Conservation (phyloP, 2,797 vertebrate species). For the Zalophus californianus region DNA sequence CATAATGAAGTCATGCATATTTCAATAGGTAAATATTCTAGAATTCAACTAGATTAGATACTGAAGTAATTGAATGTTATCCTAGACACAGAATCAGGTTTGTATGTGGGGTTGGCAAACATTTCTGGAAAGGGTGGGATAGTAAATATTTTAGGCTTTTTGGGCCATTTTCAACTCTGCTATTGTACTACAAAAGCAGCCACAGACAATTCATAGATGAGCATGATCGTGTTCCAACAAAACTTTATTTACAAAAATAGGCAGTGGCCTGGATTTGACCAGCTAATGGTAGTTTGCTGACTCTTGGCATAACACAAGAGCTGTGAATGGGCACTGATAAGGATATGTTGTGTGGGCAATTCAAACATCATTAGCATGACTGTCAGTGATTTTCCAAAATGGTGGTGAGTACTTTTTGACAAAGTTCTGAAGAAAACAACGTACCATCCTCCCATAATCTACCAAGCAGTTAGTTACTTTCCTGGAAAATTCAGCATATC, state of each 20-base stretch:
- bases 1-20: neutral
- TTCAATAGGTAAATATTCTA: constrained; percentile 9
- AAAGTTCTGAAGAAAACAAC: constrained; percentile 2
- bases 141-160: constrained; percentile 29
- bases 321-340: neutral
- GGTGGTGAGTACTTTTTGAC: neutral
- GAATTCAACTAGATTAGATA: neutral
- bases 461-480: neutral
- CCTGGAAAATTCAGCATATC: neutral
- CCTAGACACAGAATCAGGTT: neutral
- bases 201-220: neutral
- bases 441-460: neutral
- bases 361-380: neutral
- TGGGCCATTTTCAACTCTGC: neutral
- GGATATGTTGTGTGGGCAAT: neutral
- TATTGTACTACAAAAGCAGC: neutral
- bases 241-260: constrained; percentile 22
- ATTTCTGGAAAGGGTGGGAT: neutral
- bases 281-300: neutral
- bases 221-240: neutral
- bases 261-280: neutral
- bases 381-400: neutral
- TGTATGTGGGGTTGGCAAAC: neutral
- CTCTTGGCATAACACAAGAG: neutral
- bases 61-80: neutral